Percentiles rank a stretch among this genome's conserved stretches.
Evolutionary conservation across 1,140 invertebrate species (phyloP).

Genomic region (Rhopalosiphum padi): DNA sequence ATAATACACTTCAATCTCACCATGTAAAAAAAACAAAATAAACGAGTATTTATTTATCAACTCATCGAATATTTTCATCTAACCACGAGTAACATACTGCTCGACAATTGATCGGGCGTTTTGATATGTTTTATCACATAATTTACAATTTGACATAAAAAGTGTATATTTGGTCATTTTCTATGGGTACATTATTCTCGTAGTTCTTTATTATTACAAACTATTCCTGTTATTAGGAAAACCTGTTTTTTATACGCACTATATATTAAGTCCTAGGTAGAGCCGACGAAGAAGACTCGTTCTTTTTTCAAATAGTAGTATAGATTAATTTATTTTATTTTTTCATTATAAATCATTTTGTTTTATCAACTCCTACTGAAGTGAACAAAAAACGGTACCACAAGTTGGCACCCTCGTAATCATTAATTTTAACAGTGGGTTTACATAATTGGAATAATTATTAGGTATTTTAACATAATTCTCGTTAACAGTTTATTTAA

Average conservation of each 20-base stretch:
- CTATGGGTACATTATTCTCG: conserved; percentile 2
- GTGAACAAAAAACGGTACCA: conserved; percentile 16
- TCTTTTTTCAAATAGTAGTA: not conserved
- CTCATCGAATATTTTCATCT: not conserved
- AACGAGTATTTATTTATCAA: conserved; percentile 26
- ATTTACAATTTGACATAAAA: conserved; percentile 34
- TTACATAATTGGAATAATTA: conserved; percentile 25
- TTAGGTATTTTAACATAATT: not conserved
- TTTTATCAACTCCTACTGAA: conserved; percentile 22
- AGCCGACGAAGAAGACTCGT: conserved; percentile 12
- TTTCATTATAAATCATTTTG: conserved; percentile 36
- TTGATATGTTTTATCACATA: conserved; percentile 41
- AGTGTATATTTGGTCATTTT: conserved; percentile 40
- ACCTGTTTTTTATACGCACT: conserved; percentile 40
- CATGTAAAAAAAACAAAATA: not conserved
- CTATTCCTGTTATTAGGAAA: conserved; percentile 45
- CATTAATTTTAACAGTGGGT: not conserved
- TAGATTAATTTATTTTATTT: conserved; percentile 36
- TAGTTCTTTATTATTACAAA: conserved; percentile 42
- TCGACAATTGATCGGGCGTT: conserved; percentile 41
- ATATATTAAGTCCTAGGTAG: conserved; percentile 24
- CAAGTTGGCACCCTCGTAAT: conserved; percentile 35
- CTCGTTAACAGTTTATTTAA: conserved; percentile 12
- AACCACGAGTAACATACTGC: conserved; percentile 27
- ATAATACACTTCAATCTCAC: not conserved